phyloP scores from a whole-genome alignment of 1,140 invertebrate genomes.

The Meteorus sp. region DNA sequence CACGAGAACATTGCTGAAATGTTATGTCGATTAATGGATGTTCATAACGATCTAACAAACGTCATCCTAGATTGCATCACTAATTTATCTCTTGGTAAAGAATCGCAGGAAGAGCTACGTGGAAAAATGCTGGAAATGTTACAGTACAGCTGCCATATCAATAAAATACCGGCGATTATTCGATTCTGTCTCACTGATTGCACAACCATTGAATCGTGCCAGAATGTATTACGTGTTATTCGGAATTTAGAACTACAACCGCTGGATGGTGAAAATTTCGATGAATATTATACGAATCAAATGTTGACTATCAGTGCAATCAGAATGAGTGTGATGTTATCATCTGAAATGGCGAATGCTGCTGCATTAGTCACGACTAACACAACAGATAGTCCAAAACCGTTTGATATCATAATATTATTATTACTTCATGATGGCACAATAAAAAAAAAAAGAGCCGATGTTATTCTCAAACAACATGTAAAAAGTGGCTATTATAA shows the following conservation, averaged over 20 bases:
- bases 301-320: slow-evolving; percentile 41
- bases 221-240: slow-evolving; percentile 43
- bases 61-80: slow-evolving; percentile 46
- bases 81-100: slow-evolving; percentile 47
- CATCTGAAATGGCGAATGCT: slow-evolving; percentile 39
- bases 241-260: slow-evolving; percentile 46
- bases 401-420: slow-evolving; percentile 48
- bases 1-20: slow-evolving; percentile 48
- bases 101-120: slow-evolving; percentile 46
- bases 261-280: slow-evolving; percentile 35
- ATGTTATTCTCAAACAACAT: slow-evolving; percentile 42
- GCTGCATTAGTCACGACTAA: slow-evolving; percentile 39
- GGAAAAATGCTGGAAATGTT: slow-evolving; percentile 43
- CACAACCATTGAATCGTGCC: slow-evolving; percentile 31
- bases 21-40: slow-evolving; percentile 46
- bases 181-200: slow-evolving; percentile 48
- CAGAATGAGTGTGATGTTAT: slow-evolving; percentile 40
- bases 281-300: slow-evolving; percentile 49
- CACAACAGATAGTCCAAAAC: slow-evolving; percentile 38
- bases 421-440: slow-evolving; percentile 38
- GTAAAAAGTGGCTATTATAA: slow-evolving; percentile 49
- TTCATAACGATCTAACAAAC: slow-evolving; percentile 41
- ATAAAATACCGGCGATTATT: slow-evolving; percentile 43
- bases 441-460: slow-evolving; percentile 41
- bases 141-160: slow-evolving; percentile 35